phyloP scores from a whole-genome alignment of 2,797 vertebrate species.

The Taeniopygia guttata region DNA sequence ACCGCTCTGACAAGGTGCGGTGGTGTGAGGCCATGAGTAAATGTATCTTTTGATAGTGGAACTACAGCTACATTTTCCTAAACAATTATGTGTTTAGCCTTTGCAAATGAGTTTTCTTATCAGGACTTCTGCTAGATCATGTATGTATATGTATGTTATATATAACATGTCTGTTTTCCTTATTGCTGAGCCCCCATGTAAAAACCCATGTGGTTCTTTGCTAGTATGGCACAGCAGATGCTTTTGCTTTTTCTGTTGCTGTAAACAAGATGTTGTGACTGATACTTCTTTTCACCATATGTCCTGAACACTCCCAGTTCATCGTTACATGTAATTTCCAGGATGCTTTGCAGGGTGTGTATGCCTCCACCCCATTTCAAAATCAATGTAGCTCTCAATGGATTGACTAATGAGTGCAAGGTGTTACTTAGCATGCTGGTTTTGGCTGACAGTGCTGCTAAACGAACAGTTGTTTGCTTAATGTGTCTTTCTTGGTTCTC shows the following conservation, averaged over 20 bases:
- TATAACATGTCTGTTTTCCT: neutral
- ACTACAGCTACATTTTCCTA: neutral
- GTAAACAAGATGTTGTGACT: slow-evolving; percentile 66
- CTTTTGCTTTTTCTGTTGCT: slow-evolving; percentile 27
- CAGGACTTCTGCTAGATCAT: neutral
- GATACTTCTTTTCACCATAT: slow-evolving; percentile 41
- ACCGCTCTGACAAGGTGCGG: neutral
- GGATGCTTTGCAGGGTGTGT: slow-evolving; percentile 57
- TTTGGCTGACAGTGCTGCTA: slow-evolving; percentile 48
- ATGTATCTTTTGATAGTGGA: neutral
- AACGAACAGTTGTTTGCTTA: slow-evolving; percentile 30
- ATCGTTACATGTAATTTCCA: slow-evolving; percentile 55
- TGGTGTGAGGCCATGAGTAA: neutral
- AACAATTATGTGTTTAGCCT: neutral
- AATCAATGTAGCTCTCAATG: slow-evolving; percentile 50
- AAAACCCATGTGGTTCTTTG: neutral
- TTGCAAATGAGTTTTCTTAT: neutral
- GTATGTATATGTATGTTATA: neutral
- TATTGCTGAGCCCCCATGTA: neutral
- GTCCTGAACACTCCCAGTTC: slow-evolving; percentile 57
- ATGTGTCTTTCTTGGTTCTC: neutral
- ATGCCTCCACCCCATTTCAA: slow-evolving; percentile 66
- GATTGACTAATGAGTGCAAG: slow-evolving; percentile 58
- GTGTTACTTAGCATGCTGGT: slow-evolving; percentile 49
- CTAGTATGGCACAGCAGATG: neutral